phyloP scores from a whole-genome alignment of 1,140 invertebrate genomes.

The Aphidius gifuensis region DNA sequence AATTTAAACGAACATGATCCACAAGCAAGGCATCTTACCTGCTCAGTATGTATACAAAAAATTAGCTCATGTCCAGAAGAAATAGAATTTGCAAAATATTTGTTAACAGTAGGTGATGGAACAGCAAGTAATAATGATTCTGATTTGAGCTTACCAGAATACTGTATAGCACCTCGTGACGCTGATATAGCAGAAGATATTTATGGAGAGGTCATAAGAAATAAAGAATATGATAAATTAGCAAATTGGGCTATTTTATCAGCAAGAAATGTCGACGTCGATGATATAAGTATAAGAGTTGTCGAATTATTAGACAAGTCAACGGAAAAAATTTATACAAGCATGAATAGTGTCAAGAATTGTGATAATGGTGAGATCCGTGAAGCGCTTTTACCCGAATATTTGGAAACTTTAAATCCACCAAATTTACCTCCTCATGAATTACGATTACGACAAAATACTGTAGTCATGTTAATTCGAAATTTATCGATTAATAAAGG shows the following conservation, averaged over 20 bases:
- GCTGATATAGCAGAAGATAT: slow-evolving; percentile 16
- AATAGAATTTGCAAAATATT: slow-evolving; percentile 22
- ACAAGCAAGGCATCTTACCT: not conserved
- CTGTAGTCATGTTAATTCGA: slow-evolving; percentile 18
- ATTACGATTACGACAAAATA: slow-evolving; percentile 12
- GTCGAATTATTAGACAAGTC: slow-evolving; percentile 16
- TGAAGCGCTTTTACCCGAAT: slow-evolving; percentile 19
- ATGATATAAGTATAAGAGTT: slow-evolving; percentile 24
- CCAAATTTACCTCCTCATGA: slow-evolving; percentile 11
- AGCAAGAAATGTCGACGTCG: slow-evolving; percentile 23
- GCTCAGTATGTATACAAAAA: not conserved
- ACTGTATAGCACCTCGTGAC: not conserved
- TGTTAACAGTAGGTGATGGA: slow-evolving; percentile 25
- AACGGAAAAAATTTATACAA: slow-evolving; percentile 16
- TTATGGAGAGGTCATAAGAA: slow-evolving; percentile 14
- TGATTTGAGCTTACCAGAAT: slow-evolving; percentile 14
- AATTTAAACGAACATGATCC: slow-evolving; percentile 18
- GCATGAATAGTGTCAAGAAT: not conserved
- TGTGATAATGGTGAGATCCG: not conserved
- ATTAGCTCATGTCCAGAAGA: not conserved
- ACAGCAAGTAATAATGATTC: slow-evolving; percentile 14
- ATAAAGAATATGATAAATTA: slow-evolving; percentile 16
- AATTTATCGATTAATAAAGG: slow-evolving; percentile 20
- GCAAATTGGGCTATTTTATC: slow-evolving; percentile 22
- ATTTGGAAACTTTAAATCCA: slow-evolving; percentile 19